Percentiles rank a stretch among this genome's conserved stretches.
Evolutionary conservation across 2,113 vertebrate species (phyloP).

Genomic region (Rhynchopsitta pachyrhyncha): DNA sequence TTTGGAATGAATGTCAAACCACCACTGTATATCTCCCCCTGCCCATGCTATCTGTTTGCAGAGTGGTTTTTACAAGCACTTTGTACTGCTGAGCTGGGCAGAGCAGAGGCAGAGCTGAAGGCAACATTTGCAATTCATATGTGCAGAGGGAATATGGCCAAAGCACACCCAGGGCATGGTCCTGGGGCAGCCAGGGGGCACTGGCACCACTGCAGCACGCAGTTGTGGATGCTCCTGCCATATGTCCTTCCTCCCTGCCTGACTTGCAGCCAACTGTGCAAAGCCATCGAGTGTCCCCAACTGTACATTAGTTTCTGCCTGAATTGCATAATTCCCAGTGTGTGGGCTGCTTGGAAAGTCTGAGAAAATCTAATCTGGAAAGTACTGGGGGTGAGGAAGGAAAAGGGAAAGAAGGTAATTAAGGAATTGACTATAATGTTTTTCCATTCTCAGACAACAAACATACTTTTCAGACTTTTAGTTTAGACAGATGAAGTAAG

Average conservation of each 20-base stretch:
- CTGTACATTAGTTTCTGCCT: neutral
- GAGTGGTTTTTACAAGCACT: rapidly evolving
- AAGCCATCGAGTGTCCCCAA: neutral
- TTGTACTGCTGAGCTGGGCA: neutral
- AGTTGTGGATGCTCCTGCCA: neutral
- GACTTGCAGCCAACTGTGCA: neutral
- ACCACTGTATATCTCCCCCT: neutral
- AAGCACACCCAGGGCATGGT: rapidly evolving
- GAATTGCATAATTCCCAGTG: neutral
- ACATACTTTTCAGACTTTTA: neutral
- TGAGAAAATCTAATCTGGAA: neutral
- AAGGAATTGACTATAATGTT: neutral
- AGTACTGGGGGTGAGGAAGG: neutral
- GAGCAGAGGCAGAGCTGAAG: neutral
- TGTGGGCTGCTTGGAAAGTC: slow-evolving; percentile 9
- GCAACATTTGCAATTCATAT: neutral
- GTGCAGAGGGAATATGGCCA: rapidly evolving
- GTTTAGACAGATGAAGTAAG: neutral
- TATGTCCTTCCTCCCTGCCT: neutral
- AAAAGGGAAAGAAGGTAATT: neutral
- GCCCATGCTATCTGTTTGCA: rapidly evolving
- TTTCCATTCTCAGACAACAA: neutral
- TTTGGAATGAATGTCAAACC: neutral
- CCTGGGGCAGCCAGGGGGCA: neutral
- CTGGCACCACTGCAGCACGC: rapidly evolving